Percentiles rank a stretch among this genome's conserved stretches.
phyloP scores from a whole-genome alignment of 2,797 vertebrate genomes.

The Falco columbarius region DNA sequence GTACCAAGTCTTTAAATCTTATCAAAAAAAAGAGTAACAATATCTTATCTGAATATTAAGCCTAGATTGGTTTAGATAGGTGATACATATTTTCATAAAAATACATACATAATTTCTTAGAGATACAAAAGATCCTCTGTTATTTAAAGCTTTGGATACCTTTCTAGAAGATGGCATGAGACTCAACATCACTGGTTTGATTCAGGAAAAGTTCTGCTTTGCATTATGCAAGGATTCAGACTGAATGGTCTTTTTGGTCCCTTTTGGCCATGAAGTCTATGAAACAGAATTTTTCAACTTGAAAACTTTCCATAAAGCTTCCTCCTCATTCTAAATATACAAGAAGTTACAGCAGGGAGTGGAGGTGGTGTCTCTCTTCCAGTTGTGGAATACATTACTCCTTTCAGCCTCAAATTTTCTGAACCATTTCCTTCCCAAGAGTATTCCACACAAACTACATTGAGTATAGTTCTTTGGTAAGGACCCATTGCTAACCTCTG shows the following conservation, averaged over 20 bases:
- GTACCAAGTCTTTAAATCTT: not conserved
- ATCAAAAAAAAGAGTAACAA: not conserved
- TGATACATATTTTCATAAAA: not conserved
- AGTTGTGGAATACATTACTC: not conserved
- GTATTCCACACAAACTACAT: not conserved
- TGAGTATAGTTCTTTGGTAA: not conserved
- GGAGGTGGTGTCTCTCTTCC: not conserved
- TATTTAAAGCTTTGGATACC: not conserved
- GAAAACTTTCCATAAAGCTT: conserved; percentile 22
- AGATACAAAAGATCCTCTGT: not conserved
- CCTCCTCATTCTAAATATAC: conserved; percentile 40
- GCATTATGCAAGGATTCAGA: not conserved
- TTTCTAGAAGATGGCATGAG: not conserved
- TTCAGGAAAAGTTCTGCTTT: not conserved
- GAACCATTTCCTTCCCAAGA: not conserved
- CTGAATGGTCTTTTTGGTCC: not conserved
- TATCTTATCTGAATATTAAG: not conserved
- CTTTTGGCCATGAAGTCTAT: not conserved
- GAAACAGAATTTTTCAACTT: conserved; percentile 2
- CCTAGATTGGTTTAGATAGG: not conserved
- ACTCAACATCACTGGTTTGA: not conserved
- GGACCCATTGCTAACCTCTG: not conserved
- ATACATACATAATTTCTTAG: not conserved
- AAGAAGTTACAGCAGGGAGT: not conserved
- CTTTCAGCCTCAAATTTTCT: not conserved